Evolutionary conservation across 1,140 invertebrate species (phyloP), one percentile per base, ranked within the genome.

Genomic region (Macrotrachela quadricornifera): DNA sequence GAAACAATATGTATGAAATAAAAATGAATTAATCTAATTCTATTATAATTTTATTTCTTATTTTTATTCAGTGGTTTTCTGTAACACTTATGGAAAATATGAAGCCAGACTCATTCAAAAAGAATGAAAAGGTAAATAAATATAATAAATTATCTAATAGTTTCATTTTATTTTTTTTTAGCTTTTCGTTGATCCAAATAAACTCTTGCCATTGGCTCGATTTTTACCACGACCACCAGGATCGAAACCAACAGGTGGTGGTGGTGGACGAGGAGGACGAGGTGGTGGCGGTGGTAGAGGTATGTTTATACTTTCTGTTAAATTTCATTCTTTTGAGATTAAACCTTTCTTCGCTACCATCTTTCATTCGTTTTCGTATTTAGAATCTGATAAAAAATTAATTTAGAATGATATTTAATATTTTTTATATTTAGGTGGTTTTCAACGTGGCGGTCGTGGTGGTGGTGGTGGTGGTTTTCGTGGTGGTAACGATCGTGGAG

Each of bases 131-230:
- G 67, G 79, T 82, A 73, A 49, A 40, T 46, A 17, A 21, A 43
- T 55, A 38, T 11, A 42, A 37, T 39, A 14, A 43, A n/a, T 43
- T 17, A 41, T 11, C 13, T 37, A 57, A 16, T 53, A 42, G 30
- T n/a, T 14, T 37, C 11, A 49, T 16, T 47, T 57, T 58, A 59
- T 61, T 56, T 60, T 57, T n/a, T 75, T 75, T 39, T 68, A 86
- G 78, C 71, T 95, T 18, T 96, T 72, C 60, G 91, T 96, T 62
- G 86, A 96, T 71, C 90, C 91, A 13, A 78, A 76, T 9, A 95
- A 94, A 65, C 65, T 95, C 16, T 71, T 96, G 51, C 90, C 90
- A 14, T 69, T 95, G 10, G 76, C 80, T 61, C 77, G 85, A 67
- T 95, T 95, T 71, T 68, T 92, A 15, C 82, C 85, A 1, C 79